Base-by-base conservation (phyloP, 2,888 invertebrate genomes). In the Morpho helenor region DNA sequence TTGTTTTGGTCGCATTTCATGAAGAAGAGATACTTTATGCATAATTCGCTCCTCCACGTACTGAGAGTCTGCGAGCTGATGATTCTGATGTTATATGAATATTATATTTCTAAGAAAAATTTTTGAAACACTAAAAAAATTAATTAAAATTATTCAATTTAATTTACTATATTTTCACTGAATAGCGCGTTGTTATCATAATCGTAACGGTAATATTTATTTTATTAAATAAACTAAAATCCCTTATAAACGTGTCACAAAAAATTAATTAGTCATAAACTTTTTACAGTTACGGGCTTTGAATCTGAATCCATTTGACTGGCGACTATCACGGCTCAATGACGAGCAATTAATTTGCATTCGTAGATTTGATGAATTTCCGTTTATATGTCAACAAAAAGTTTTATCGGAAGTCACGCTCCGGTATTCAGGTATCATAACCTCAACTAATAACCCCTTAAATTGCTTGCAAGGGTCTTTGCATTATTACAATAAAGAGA, bases 381-480 rank as follows among this genome's bases (percentile, higher is more conserved):
- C 83, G 80, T 68, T 63, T 66, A 62, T 65, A 61, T 56, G 53
- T 45, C 22, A 52, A 56, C 50, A 67, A 76, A 82, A 80, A 82
- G 77, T 75, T 64, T 68, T 70, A 62, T 68, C 72, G 5, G 49
- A 66, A 70, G 77, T 78, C 79, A 70, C 74, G 75, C 69, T 77
- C 71, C 69, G 63, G 66, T 50, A 44, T 48, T 53, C 60, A 71
- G 70, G 63, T 73, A 73, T 72, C 72, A 73, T 72, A 77, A 74
- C 74, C 76, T 69, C 65, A 75, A 66, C 74, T 70, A 74, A 67
- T 81, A 79, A 80, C 79, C 81, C 82, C 79, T 79, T 77, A 83
- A 86, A 86, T 84, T 82, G 62, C 60, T 66, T 62, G n/a, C n/a
- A n/a, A 68, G 51, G 56, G 56, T 61, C 62, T 58, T 49, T 57